A percentile compares a stretch with the other conserved stretches of the same genome.
Evolutionary conservation across 2,888 invertebrate species (phyloP).

Genomic region (Lithophane ornitopus): DNA sequence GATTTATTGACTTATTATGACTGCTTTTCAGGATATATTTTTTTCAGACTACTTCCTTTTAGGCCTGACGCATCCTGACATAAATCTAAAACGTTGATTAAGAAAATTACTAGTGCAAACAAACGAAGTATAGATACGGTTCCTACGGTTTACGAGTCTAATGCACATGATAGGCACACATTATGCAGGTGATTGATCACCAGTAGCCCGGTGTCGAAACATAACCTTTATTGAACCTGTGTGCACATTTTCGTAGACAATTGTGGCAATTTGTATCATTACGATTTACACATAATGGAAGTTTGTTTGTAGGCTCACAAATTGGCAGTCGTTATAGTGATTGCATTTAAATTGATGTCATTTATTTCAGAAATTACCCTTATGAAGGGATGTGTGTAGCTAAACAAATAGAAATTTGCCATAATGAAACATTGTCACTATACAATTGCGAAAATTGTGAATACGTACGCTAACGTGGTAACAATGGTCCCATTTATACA

Average conservation of each 20-base stretch:
- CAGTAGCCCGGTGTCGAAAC: conserved; percentile 76
- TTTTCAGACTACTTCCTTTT: background rate
- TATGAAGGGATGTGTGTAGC: conserved; percentile 60
- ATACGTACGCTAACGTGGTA: conserved; percentile 13
- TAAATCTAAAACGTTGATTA: background rate
- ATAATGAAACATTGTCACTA: conserved; percentile 40
- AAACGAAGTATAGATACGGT: background rate
- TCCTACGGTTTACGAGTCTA: conserved; percentile 35
- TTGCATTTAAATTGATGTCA: conserved; percentile 84
- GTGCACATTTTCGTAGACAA: conserved; percentile 73
- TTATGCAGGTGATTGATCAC: conserved; percentile 73
- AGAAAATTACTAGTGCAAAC: background rate
- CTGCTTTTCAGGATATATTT: background rate
- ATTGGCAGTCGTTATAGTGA: conserved; percentile 78
- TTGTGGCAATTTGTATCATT: conserved; percentile 82
- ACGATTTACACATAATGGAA: conserved; percentile 80
- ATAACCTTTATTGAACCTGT: conserved; percentile 73
- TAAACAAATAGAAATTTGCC: conserved; percentile 36
- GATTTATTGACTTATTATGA: background rate
- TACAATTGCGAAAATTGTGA: conserved; percentile 2
- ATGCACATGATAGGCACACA: conserved; percentile 33
- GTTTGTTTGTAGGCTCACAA: conserved; percentile 77
- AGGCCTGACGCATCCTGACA: background rate
- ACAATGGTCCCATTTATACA: conserved; percentile 40
- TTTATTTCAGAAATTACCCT: conserved; percentile 73